phyloP scores from a whole-genome alignment of 2,797 vertebrate genomes.

The Urocyon cinereoargenteus region DNA sequence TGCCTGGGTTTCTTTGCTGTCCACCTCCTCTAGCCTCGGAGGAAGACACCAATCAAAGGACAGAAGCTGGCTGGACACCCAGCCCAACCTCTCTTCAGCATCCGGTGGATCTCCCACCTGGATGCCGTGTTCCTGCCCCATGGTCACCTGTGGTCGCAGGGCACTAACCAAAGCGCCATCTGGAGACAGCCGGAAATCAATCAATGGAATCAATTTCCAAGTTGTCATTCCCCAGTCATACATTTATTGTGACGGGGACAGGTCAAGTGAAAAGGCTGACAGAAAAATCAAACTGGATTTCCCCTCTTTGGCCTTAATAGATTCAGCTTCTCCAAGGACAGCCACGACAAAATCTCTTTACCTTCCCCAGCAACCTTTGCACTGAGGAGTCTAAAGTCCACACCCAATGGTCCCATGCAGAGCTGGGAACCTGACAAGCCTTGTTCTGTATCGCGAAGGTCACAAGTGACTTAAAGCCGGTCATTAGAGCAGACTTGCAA shows the following conservation, averaged over 20 bases:
- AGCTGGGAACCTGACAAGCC: not conserved
- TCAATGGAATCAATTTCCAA: not conserved
- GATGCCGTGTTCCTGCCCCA: not conserved
- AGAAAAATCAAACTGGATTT: not conserved
- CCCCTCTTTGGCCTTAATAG: not conserved
- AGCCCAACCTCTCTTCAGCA: not conserved
- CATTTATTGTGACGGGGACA: not conserved
- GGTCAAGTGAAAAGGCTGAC: not conserved
- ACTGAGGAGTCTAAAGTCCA: not conserved
- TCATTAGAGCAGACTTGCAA: not conserved
- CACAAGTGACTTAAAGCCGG: not conserved
- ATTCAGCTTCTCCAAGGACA: not conserved
- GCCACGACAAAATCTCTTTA: not conserved
- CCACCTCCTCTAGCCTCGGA: not conserved
- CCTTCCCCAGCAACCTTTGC: not conserved
- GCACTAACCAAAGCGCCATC: no score
- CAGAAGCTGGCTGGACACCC: not conserved
- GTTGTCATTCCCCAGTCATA: not conserved
- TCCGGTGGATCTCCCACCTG: not conserved
- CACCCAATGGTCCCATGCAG: not conserved
- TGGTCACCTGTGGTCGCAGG: not conserved
- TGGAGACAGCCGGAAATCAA: not conserved
- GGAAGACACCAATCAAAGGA: not conserved
- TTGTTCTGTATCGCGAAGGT: accelerated
- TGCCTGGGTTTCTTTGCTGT: not conserved